These are phyloP conservation scores for Marasmarcha lunaedactyla DNA, from an alignment of 2,888 invertebrate genomes.

Conservation along the genomic window DNA sequence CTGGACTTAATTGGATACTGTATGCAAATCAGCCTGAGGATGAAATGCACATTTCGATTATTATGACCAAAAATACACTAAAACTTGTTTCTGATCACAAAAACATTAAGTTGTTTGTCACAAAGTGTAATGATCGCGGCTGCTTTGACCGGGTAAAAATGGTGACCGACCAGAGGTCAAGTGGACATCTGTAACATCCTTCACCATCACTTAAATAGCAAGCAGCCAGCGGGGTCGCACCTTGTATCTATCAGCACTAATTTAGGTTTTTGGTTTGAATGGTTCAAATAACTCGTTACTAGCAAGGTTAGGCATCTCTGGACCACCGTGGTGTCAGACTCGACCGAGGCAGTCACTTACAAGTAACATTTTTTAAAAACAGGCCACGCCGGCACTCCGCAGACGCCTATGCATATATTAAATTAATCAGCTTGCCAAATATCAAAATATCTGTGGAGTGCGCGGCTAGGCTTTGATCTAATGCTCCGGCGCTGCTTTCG, in stretches of 20 bases:
- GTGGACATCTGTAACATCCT: too few species aligned
- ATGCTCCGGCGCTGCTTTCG: constrained; percentile 3
- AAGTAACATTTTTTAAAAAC: constrained; percentile 53
- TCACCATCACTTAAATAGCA: too few species aligned
- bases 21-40: constrained; percentile 46
- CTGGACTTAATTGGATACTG: constrained; percentile 52
- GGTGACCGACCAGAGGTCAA: constrained; percentile 15
- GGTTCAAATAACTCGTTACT: too few species aligned
- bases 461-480: constrained; percentile 51
- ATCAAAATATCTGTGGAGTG: constrained; percentile 62
- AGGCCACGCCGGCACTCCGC: constrained; percentile 44
- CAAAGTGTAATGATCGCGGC: constrained; percentile 50
- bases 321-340: constrained; percentile 38
- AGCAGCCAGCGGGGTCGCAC: too few species aligned
- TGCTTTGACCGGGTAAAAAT: constrained; percentile 33
- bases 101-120: constrained; percentile 50
- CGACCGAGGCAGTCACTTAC: constrained; percentile 58
- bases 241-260: too few species aligned
- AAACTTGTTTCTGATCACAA: constrained; percentile 41
- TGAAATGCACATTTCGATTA: constrained; percentile 36
- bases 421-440: constrained; percentile 48
- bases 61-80: constrained; percentile 47
- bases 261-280: too few species aligned
- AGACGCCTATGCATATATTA: constrained; percentile 59
- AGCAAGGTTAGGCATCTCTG: constrained; percentile 7